These are phyloP conservation scores for Hipposideros larvatus DNA, from an alignment of 2,797 vertebrate species.

Conservation along the genomic window DNA sequence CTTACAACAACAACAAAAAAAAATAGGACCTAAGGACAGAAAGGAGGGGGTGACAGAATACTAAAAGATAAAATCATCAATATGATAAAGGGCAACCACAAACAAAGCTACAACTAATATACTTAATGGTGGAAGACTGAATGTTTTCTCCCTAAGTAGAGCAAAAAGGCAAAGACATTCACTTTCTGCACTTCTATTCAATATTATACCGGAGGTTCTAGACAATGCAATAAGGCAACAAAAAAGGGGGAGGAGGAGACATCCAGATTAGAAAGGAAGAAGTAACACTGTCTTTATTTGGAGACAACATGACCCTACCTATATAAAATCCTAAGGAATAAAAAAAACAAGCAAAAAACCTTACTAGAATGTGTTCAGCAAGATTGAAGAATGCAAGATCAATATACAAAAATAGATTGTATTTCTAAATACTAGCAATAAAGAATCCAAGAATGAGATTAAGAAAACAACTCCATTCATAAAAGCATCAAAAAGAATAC, in stretches of 20 bases:
- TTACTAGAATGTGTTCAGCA: not conserved
- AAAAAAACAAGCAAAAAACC: not conserved
- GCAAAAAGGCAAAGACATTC: not conserved
- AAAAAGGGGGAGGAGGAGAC: not conserved
- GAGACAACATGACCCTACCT: not conserved
- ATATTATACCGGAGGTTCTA: not conserved
- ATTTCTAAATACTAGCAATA: not conserved
- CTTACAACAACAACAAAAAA: not conserved
- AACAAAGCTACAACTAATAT: not conserved
- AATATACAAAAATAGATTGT: not conserved
- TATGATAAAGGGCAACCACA: not conserved
- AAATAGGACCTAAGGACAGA: not conserved
- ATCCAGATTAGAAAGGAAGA: not conserved
- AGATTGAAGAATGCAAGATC: not conserved
- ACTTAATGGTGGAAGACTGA: not conserved
- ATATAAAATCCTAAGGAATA: not conserved
- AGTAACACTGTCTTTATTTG: not conserved
- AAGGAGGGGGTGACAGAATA: not conserved
- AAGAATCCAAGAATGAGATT: not conserved
- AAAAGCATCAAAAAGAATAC: constrained; percentile 27
- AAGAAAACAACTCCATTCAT: not conserved
- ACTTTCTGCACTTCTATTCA: not conserved
- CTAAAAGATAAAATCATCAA: constrained; percentile 11
- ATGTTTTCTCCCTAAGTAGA: not conserved
- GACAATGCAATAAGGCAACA: not conserved